Percentiles rank a stretch among this genome's conserved stretches.
Conservation (phyloP, 2,888 invertebrate genomes). For the Pomacea canaliculata region DNA sequence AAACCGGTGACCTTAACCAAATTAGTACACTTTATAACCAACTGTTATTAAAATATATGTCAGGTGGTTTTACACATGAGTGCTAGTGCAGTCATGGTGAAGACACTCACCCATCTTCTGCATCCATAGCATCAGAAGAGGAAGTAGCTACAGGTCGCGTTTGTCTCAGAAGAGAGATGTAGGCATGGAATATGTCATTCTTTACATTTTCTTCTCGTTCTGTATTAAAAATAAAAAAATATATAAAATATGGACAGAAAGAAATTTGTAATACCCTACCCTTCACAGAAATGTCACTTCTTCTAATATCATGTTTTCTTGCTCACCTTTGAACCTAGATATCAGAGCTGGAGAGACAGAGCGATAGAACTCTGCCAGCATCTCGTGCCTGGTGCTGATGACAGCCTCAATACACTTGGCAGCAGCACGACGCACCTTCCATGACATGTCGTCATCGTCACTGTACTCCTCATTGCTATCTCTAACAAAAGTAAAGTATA, state of each 20-base stretch:
- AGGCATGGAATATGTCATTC: slow-evolving; percentile 96
- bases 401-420: slow-evolving; percentile 98
- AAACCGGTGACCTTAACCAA: no score
- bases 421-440: slow-evolving; percentile 94
- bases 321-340: slow-evolving; percentile 87
- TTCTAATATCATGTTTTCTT: no score
- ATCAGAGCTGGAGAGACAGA: slow-evolving; percentile 92
- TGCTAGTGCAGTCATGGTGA: no score
- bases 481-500: slow-evolving; percentile 20
- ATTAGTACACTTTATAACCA: no score
- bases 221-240: slow-evolving; percentile 61
- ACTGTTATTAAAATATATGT: no score
- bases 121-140: slow-evolving; percentile 70
- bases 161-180: slow-evolving; percentile 90
- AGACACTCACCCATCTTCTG: slow-evolving; percentile 67
- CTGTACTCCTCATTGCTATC: slow-evolving; percentile 90
- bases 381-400: slow-evolving; percentile 91
- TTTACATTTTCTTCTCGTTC: slow-evolving; percentile 99
- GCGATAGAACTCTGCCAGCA: slow-evolving; percentile 88
- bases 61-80: no score
- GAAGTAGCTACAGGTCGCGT: slow-evolving; percentile 78
- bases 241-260: no score
- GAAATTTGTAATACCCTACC: no score
- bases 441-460: slow-evolving; percentile 99
- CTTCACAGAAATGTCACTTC: no score